Evolutionary conservation across 1,140 invertebrate genomes (phyloP).

Genomic region (Sesamia nonagrioides): DNA sequence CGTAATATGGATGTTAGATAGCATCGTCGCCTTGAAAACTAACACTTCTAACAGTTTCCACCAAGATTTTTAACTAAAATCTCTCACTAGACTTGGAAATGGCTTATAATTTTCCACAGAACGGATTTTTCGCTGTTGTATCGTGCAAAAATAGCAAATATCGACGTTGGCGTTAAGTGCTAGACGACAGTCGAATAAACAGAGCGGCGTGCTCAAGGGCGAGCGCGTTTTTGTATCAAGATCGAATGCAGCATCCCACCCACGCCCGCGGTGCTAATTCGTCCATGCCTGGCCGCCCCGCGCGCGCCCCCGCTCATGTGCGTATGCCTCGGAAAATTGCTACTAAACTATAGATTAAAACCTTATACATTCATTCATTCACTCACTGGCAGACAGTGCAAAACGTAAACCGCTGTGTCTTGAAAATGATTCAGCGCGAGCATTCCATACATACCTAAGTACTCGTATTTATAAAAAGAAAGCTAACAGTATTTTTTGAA

Average conservation of each 20-base stretch:
- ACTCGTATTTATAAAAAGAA: too few species aligned
- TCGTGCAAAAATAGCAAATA: slow-evolving; percentile 83
- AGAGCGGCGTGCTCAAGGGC: slow-evolving; percentile 76
- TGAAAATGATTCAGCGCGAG: too few species aligned
- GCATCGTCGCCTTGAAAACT: neutral
- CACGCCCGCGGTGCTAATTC: slow-evolving; percentile 49
- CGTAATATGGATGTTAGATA: too few species aligned
- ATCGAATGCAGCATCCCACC: slow-evolving; percentile 68
- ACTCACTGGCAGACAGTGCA: too few species aligned
- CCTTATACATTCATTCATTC: too few species aligned
- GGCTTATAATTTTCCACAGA: slow-evolving; percentile 54
- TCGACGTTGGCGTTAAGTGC: slow-evolving; percentile 83
- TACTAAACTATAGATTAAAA: neutral
- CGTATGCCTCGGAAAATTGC: neutral
- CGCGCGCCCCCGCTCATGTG: slow-evolving; percentile 3
- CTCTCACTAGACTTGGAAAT: slow-evolving; percentile 51
- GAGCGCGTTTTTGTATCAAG: slow-evolving; percentile 65
- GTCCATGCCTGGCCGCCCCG: slow-evolving; percentile 41
- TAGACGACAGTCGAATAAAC: slow-evolving; percentile 85
- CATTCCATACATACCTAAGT: too few species aligned
- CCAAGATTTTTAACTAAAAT: slow-evolving; percentile 42
- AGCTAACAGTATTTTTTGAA: too few species aligned
- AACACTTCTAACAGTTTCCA: neutral
- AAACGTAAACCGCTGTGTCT: too few species aligned
- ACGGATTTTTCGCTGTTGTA: slow-evolving; percentile 70